Evolutionary conservation across 2,888 invertebrate species (phyloP), one percentile per base, ranked within the genome.

Genomic region (Amaurobius ferox): DNA sequence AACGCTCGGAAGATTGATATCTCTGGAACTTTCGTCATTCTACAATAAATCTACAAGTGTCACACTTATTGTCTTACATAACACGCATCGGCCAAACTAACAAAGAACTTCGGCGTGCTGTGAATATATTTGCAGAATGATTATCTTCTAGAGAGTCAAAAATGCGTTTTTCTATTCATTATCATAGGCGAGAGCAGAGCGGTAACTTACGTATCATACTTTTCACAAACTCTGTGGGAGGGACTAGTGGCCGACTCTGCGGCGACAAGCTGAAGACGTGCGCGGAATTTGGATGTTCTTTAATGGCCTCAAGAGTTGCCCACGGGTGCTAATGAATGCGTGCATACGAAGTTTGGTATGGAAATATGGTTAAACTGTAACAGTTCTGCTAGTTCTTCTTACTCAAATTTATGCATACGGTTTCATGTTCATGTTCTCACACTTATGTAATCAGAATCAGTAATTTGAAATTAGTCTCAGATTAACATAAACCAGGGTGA

Each of bases 191-290:
- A 35, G 68, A 78, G 77, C 32, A 11, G 66, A 79, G 32, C 35
- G 66, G 72, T 79, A 66, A 48, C 67, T 32, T 55, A 67, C 66
- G 67, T n/a, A 39, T 23, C 23, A 19, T 64, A 67, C 39, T 67
- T 73, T 73, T 67, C 80, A 61, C 67, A 28, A 44, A 7, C 80
- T 48, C 80, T 48, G 80, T 80, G 68, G 80, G 80, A 73, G 80
- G 80, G 26, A 64, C 19, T 62, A 48, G 44, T 71, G 39, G 73
- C 35, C 80, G 80, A 48, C 80, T 74, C 39, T 1, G 13, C 19
- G 80, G 80, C 80, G 80, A 74, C 73, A 66, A 6, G 48, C 40
- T 1, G 29, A 6, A 44, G 29, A 79, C 79, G 79, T 79, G 79
- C 39, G 16, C 16, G n/a, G 44, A 5, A 44, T 44, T 44, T 44